A percentile compares a stretch with the other conserved stretches of the same genome.
phyloP scores from a whole-genome alignment of 2,113 vertebrate species.

The Eretmochelys imbricata region DNA sequence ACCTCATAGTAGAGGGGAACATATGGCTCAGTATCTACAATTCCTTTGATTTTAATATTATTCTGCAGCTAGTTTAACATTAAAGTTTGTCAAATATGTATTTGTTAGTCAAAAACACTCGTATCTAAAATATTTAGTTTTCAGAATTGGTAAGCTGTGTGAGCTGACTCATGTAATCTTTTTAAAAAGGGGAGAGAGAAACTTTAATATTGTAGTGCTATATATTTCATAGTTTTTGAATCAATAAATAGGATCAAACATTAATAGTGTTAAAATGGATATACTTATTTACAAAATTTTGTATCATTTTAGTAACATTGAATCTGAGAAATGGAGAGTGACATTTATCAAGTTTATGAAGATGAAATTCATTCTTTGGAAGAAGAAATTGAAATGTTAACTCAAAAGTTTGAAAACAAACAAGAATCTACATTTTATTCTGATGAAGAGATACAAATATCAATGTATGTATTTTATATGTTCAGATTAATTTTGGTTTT shows the following conservation, averaged over 20 bases:
- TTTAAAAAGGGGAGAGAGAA: background rate
- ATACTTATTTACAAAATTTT: background rate
- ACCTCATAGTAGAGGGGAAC: background rate
- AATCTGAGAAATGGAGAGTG: constrained; percentile 42
- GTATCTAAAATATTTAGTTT: background rate
- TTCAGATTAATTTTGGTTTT: background rate
- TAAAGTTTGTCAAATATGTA: background rate
- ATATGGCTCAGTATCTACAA: background rate
- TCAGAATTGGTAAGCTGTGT: background rate
- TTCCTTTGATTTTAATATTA: background rate
- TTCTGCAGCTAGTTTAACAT: rapidly evolving
- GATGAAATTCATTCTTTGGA: constrained; percentile 79
- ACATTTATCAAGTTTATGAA: constrained; percentile 58
- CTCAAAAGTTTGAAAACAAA: constrained; percentile 63
- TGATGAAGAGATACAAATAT: constrained; percentile 52
- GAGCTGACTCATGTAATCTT: background rate
- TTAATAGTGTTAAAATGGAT: background rate
- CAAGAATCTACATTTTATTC: constrained; percentile 60
- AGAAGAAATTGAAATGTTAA: constrained; percentile 78
- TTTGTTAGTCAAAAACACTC: background rate
- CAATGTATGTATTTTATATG: constrained; percentile 65
- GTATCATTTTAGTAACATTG: background rate
- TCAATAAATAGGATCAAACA: background rate
- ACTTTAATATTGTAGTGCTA: background rate
- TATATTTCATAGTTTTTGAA: background rate